A percentile compares a stretch with the other conserved stretches of the same genome.
phyloP scores from a whole-genome alignment of 2,113 vertebrate genomes.

The Brienomyrus brachyistius region DNA sequence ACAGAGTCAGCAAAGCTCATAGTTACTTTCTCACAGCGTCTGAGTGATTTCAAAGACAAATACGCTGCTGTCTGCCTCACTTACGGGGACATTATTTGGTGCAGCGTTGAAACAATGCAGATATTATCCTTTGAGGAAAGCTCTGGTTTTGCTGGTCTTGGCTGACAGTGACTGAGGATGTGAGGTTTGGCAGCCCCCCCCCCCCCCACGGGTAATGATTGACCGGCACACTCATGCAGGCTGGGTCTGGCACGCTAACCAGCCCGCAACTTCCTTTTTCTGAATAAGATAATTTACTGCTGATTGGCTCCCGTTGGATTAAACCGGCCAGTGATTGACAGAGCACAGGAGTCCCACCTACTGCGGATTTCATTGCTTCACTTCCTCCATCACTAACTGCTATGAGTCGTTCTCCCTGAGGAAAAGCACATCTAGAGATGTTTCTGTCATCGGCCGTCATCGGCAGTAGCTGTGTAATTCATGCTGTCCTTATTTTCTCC shows the following conservation, averaged over 20 bases:
- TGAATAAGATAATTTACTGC: not conserved
- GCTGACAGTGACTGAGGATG: not conserved
- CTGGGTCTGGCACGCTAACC: not conserved
- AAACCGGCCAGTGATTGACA: not conserved
- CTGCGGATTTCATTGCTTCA: not conserved
- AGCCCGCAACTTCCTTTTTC: not conserved
- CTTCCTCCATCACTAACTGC: not conserved
- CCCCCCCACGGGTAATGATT: not conserved
- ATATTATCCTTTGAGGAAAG: not conserved
- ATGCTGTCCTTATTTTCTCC: not conserved
- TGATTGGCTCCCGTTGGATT: not conserved
- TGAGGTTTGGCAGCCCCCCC: not conserved
- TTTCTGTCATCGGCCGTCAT: not conserved
- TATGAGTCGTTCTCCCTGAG: not conserved
- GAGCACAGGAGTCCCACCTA: not conserved
- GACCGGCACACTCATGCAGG: not conserved
- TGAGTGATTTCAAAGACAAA: constrained; percentile 24
- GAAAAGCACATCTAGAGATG: not conserved
- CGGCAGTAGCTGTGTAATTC: not conserved
- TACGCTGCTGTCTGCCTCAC: constrained; percentile 15
- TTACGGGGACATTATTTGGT: constrained; percentile 11
- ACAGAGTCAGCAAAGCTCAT: constrained; percentile 30
- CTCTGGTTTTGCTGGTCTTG: not conserved
- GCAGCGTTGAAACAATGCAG: constrained; percentile 6
- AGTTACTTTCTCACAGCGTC: constrained; percentile 5